Base-by-base conservation (phyloP, 2,113 vertebrate genomes). In the Sinocyclocheilus anophthalmus region DNA sequence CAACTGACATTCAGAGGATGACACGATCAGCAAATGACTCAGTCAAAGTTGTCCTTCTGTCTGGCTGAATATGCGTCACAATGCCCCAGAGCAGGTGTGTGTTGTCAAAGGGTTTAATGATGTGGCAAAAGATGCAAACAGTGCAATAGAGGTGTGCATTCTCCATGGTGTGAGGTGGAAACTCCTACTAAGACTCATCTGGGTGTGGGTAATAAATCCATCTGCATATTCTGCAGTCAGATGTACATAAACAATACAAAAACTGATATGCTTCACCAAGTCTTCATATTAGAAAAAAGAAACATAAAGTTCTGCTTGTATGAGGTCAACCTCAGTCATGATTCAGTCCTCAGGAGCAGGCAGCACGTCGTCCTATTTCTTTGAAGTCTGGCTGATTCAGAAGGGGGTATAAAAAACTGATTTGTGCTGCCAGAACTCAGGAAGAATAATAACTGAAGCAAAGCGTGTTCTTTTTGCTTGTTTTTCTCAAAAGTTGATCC, bases 71-170 rank as follows among this genome's bases (percentile, higher is more conserved):
- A 45, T 73, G 42, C 80, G 78, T 75, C 67, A 81, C 78, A 73
- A n/a, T 81, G 65, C 22, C 33, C 57, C 14, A 70, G 76, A 18
- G 10, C 45, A 85, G 84, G 65, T 73, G 84, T 85, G 33, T 61
- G n/a, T 53, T 53, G 24, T 59, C n/a, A 45, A 81, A 48, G 39
- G 22, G 5, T 86, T 57, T 80, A 75, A 61, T 86, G 65, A 50
- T 63, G 78, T 63, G 24, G 16, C 55, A 61, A 22, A 10, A 63
- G 11, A 20, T 57, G 26, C 70, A 33, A 73, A 79, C n/a, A 55
- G 76, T 48, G 42, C 42, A n/a, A 73, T 39, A 45, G 13, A 79
- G 48, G 5, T 30, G 73, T 67, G 3, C 12, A 55, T 84, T 76
- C 72, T 65, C n/a, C 24, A 76, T 26, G 77, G 75, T 42, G 24